Evolutionary conservation across 2,888 invertebrate species (phyloP).

Genomic region (Aplocera efformata): DNA sequence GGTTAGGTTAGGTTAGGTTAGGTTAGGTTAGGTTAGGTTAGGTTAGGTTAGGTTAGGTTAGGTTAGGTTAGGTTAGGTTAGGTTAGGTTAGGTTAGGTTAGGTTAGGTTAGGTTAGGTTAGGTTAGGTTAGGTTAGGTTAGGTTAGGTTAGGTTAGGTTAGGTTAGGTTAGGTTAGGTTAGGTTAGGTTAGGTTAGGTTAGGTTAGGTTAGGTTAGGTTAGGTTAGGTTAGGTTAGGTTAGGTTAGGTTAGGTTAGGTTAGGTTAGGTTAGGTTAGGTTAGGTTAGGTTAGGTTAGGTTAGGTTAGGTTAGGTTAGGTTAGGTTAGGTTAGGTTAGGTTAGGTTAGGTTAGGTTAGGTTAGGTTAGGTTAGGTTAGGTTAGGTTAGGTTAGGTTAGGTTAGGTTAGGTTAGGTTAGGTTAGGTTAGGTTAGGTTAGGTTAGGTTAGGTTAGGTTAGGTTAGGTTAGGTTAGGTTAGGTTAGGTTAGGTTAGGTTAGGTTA

Average conservation of each 20-base stretch:
- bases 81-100: constrained; percentile 18
- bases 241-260: constrained; percentile 16
- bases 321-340: constrained; percentile 8
- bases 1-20: constrained; percentile 23
- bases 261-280: constrained; percentile 14
- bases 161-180: constrained; percentile 17
- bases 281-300: constrained; percentile 5
- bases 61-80: constrained; percentile 20
- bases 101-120: constrained; percentile 17
- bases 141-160: constrained; percentile 14
- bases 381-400: constrained; percentile 6
- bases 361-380: constrained; percentile 1
- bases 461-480: no score
- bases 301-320: constrained; percentile 8
- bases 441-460: constrained; percentile 2
- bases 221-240: constrained; percentile 12
- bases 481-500: constrained; percentile 5
- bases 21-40: constrained; percentile 18
- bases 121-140: constrained; percentile 12
- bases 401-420: constrained; percentile 1
- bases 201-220: constrained; percentile 16
- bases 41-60: constrained; percentile 20
- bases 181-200: constrained; percentile 17
- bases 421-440: constrained; percentile 1
- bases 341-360: constrained; percentile 3